Evolutionary conservation across 2,888 invertebrate species (phyloP).

Genomic region (Campaea margaritaria): DNA sequence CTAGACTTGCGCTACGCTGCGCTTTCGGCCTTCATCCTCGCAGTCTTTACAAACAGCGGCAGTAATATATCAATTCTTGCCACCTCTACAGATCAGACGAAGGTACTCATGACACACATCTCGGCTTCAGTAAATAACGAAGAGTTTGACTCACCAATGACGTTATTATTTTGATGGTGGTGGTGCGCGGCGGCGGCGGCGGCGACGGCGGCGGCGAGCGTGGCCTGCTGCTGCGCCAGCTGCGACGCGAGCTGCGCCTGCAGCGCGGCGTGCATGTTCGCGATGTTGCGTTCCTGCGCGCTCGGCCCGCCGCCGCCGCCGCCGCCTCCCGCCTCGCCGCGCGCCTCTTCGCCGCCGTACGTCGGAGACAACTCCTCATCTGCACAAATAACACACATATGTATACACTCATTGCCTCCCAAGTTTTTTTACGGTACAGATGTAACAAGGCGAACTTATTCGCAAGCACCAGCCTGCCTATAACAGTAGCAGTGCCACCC

Average conservation of each 20-base stretch:
- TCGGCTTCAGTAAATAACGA: too few species aligned
- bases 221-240: conserved; percentile 86
- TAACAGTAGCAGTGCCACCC: too few species aligned
- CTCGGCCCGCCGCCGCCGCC: conserved; percentile 49
- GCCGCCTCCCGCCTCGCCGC: conserved; percentile 64
- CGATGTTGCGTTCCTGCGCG: conserved; percentile 54
- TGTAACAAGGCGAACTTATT: too few species aligned
- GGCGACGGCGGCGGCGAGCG: conserved; percentile 82
- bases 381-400: conserved; percentile 44
- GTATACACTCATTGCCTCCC: too few species aligned
- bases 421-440: too few species aligned
- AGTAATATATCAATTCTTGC: too few species aligned
- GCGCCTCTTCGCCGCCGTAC: conserved; percentile 79
- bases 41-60: too few species aligned
- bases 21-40: too few species aligned
- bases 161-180: conserved; percentile 86
- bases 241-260: conserved; percentile 87
- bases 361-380: conserved; percentile 80
- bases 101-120: too few species aligned
- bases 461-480: too few species aligned
- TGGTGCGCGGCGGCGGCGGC: conserved; percentile 87
- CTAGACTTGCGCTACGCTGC: too few species aligned
- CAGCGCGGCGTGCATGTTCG: conserved; percentile 78
- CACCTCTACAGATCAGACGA: too few species aligned
- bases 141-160: conserved; percentile 77